Evolutionary conservation across 2,888 invertebrate genomes (phyloP), one percentile per base, ranked within the genome.

Genomic region (Lycia hirtaria): DNA sequence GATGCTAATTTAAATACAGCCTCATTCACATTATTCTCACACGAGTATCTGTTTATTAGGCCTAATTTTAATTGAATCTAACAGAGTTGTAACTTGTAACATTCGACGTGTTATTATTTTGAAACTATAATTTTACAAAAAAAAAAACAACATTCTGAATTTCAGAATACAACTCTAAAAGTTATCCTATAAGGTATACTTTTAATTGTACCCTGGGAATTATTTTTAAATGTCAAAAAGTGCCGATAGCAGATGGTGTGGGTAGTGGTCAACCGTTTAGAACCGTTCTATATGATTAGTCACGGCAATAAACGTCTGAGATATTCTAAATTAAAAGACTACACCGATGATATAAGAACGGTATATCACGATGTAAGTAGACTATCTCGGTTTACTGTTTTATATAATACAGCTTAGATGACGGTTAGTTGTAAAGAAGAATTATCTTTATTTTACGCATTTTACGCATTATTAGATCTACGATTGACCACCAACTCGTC

Each of bases 241-340:
- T 78, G 69, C 75, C 76, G 80, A 83, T 80, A 84, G 79, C 83
- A 51, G 75, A 72, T 76, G 38, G 79, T 77, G 89, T 89, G 85
- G 89, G 88, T 65, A 73, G 80, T 56, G 74, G 72, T 72, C 74
- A 76, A 76, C 75, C 76, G 80, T 83, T 81, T 82, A n/a, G n/a
- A n/a, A n/a, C n/a, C n/a, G n/a, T n/a, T n/a, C n/a, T n/a, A 83
- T 78, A 79, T 71, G 78, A 81, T 88, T 86, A 85, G 79, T 88
- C 87, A 85, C 78, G 73, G 83, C 78, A 82, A 83, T 83, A 85
- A 87, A 84, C 78, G 77, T 82, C 83, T 79, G 80, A 79, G 81
- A 82, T 76, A 74, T 71, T 81, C 83, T 82, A 82, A 84, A 84
- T 84, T 81, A 76, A 76, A 71, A 73, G 67, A 75, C 74, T 77